phyloP scores from a whole-genome alignment of 2,797 vertebrate genomes.

The Sebastes vulpes region DNA sequence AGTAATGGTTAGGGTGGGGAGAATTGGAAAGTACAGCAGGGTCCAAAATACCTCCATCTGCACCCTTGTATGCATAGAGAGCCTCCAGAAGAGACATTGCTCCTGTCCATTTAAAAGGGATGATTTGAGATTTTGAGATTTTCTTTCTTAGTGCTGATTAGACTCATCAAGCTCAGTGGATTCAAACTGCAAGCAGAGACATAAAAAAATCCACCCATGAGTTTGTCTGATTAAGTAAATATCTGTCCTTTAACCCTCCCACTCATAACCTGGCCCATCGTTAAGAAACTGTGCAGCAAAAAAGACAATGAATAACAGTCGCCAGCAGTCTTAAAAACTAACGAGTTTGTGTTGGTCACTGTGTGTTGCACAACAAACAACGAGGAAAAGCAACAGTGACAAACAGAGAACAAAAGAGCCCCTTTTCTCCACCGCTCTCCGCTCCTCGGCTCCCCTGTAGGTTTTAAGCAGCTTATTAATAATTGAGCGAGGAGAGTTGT shows the following conservation, averaged over 20 bases:
- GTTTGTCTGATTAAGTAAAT: neutral
- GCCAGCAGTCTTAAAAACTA: neutral
- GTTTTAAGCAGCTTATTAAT: constrained; percentile 68
- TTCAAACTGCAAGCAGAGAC: neutral
- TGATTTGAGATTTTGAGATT: neutral
- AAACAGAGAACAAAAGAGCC: constrained; percentile 24
- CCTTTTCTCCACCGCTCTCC: constrained; percentile 3
- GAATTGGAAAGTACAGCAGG: neutral
- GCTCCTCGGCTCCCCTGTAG: constrained; percentile 29
- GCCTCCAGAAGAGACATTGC: neutral
- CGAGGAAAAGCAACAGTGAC: constrained; percentile 2
- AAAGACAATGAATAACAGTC: neutral
- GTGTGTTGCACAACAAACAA: neutral
- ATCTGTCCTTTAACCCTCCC: neutral
- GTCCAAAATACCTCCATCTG: neutral
- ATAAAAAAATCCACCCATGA: neutral
- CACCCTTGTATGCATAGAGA: neutral
- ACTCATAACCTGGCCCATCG: neutral
- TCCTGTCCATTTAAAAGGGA: neutral
- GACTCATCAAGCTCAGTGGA: neutral
- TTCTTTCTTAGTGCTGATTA: neutral
- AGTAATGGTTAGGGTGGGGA: neutral
- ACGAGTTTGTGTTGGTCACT: neutral
- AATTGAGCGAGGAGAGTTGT: constrained; percentile 53
- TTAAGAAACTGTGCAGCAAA: neutral